These are phyloP conservation scores for Paradisaea rubra DNA, from an alignment of 2,113 vertebrate genomes.

Conservation along the genomic window DNA sequence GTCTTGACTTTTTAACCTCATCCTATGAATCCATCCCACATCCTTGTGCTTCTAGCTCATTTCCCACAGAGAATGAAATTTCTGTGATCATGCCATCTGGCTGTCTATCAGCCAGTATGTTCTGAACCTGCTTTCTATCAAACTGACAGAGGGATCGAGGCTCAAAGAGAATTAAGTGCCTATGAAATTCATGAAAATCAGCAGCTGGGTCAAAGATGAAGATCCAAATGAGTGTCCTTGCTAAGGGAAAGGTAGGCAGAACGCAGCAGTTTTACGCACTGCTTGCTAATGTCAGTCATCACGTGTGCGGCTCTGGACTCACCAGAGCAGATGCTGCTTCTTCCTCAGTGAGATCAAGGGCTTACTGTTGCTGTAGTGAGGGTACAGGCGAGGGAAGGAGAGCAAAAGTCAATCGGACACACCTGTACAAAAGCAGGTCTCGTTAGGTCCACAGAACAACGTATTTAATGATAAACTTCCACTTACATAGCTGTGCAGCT, in stretches of 20 bases:
- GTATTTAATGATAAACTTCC: neutral
- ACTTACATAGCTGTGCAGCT: neutral
- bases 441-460: neutral
- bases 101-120: conserved; percentile 35
- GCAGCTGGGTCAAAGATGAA: neutral
- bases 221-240: neutral
- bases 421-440: neutral
- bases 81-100: conserved; percentile 39
- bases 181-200: conserved; percentile 3
- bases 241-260: neutral
- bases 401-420: neutral
- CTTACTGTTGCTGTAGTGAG: accelerated
- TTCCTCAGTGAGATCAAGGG: neutral
- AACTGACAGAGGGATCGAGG: neutral
- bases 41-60: conserved; percentile 21
- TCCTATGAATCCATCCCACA: conserved; percentile 3
- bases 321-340: neutral
- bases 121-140: conserved; percentile 50
- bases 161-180: conserved; percentile 23
- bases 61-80: conserved; percentile 38
- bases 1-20: conserved; percentile 20
- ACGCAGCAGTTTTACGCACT: accelerated
- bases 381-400: accelerated
- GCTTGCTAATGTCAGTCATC: conserved; percentile 22
- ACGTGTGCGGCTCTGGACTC: neutral